Conservation (phyloP, 1,140 invertebrate genomes). For the Hyphantria cunea region DNA sequence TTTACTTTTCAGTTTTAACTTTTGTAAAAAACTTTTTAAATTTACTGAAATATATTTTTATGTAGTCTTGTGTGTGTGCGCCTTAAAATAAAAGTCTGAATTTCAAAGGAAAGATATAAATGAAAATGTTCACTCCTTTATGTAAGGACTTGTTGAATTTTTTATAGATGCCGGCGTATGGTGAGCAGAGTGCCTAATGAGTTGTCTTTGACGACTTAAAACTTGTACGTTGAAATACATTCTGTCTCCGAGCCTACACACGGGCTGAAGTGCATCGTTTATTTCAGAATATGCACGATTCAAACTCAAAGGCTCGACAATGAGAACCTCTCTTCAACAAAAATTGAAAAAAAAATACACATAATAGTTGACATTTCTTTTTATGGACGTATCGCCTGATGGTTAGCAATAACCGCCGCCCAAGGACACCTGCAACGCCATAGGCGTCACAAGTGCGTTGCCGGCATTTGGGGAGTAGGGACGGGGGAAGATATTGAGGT, state of each 20-base stretch:
- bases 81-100: conserved; percentile 46
- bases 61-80: conserved; percentile 18
- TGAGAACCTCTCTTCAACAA: no score
- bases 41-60: conserved; percentile 9
- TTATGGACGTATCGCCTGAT: no score
- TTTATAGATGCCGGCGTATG: conserved; percentile 44
- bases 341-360: no score
- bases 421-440: no score
- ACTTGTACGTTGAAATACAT: conserved; percentile 38
- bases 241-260: conserved; percentile 27
- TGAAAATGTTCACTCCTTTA: conserved; percentile 55
- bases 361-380: no score
- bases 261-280: conserved; percentile 15
- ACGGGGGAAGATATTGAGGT: no score
- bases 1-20: no score
- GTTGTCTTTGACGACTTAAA: conserved; percentile 47
- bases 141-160: conserved; percentile 45
- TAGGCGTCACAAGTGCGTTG: no score
- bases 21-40: no score
- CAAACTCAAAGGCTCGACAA: neutral
- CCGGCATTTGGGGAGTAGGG: no score
- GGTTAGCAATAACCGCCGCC: no score
- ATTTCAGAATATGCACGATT: conserved; percentile 8
- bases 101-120: conserved; percentile 54
- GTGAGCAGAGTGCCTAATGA: conserved; percentile 51